A percentile compares a stretch with the other conserved stretches of the same genome.
Conservation (phyloP, 23 tunicate species). For the Halocynthia aurantium region DNA sequence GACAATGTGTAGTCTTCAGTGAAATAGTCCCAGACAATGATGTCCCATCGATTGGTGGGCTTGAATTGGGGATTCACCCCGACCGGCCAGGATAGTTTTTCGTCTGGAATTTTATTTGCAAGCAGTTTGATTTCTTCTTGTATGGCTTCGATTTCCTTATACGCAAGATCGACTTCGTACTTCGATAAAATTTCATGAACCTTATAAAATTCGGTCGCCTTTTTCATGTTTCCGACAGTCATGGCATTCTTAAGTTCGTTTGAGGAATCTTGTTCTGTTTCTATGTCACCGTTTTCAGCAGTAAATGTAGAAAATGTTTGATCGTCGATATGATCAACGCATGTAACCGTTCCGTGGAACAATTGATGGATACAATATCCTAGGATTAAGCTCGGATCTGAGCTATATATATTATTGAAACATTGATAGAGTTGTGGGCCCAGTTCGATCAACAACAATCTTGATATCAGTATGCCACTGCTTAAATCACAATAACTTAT, state of each 20-base stretch:
- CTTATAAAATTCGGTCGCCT: slow-evolving; percentile 57
- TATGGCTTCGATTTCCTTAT: slow-evolving; percentile 68
- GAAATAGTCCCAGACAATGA: slow-evolving; percentile 98
- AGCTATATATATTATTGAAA: slow-evolving; percentile 3
- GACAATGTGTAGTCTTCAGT: slow-evolving; percentile 94
- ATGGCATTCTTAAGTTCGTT: slow-evolving; percentile 56
- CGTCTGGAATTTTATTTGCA: slow-evolving; percentile 78
- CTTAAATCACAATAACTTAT: slow-evolving; percentile 56
- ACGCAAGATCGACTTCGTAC: slow-evolving; percentile 83
- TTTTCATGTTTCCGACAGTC: slow-evolving; percentile 54
- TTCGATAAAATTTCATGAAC: slow-evolving; percentile 86
- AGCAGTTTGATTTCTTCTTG: slow-evolving; percentile 88
- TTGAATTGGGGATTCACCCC: slow-evolving; percentile 96
- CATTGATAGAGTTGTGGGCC: slow-evolving; percentile 34
- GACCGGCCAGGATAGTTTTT: slow-evolving; percentile 90
- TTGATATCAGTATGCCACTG: slow-evolving; percentile 78
- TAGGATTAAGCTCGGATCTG: slow-evolving; percentile 60
- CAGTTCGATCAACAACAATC: slow-evolving; percentile 57
- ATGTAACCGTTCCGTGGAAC: slow-evolving; percentile 81
- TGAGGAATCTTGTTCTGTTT: slow-evolving; percentile 22
- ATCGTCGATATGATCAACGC: slow-evolving; percentile 61
- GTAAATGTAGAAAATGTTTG: slow-evolving; percentile 4
- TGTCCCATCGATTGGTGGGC: slow-evolving; percentile 96
- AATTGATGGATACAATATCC: slow-evolving; percentile 80
- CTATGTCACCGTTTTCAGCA: slow-evolving; percentile 46